Evolutionary conservation across 2,113 vertebrate genomes (phyloP), one percentile per base, ranked within the genome.

Genomic region (Trematomus loennbergii): DNA sequence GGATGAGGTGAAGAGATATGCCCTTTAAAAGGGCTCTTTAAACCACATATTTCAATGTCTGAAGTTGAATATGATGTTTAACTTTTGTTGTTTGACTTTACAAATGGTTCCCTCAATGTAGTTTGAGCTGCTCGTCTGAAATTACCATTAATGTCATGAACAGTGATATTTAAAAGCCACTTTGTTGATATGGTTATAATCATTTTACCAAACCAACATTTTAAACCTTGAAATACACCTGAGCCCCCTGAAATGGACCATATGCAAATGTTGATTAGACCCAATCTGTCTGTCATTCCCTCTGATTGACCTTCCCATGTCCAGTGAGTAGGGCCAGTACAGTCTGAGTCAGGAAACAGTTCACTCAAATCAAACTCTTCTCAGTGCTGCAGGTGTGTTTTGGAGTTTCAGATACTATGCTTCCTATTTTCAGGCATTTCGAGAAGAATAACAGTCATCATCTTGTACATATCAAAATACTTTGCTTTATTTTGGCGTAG

Each of bases 391-490:
- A 40, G 4, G 8, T 49, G 17, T 29, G 50, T 69, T 61, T 52
- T 33, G 15, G 22, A 63, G 16, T 9, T 52, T 18, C 46, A 55
- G 17, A 16, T n/a, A 48, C 12, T 4, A 40, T 12, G 8, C 6
- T 16, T 36, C 48, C 16, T 69, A 12, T 16, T 77, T 22, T 8
- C 22, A n/a, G 3, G 12, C 18, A 72, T 46, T 48, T 36, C 2
- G 29, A 49, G n/a, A 72, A 20, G 17, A 58, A 43, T 72, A n/a
- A 63, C 40, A 54, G 61, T 53, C 1, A 4, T 69, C 16, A 22
- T 64, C 36, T 54, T 54, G n/a, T 66, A 83, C 72, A 88, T 88
- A 90, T 82, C 66, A 70, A 63, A n/a, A 69, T n/a, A 46, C 45
- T 46, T 48, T 62, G 13, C 17, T 66, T n/a, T 16, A 49, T 53